Percentiles rank a stretch among this genome's conserved stretches.
Evolutionary conservation across 1,140 invertebrate species (phyloP).

Genomic region (Campoletis sonorensis): DNA sequence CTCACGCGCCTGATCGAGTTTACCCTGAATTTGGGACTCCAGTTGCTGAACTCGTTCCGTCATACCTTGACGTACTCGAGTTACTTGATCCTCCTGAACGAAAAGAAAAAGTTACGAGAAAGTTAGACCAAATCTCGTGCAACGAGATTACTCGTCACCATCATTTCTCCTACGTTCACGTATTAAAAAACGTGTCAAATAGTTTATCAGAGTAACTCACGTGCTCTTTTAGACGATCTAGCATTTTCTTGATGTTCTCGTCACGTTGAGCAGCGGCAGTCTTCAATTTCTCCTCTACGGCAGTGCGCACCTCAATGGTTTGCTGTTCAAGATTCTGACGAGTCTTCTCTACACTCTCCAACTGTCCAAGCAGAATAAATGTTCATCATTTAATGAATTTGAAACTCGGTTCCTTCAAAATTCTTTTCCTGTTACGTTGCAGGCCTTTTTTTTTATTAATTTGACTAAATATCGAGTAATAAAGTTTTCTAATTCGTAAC

Average conservation of each 20-base stretch:
- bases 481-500: too few relatives aligned
- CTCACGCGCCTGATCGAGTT: slow-evolving; percentile 83
- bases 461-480: too few relatives aligned
- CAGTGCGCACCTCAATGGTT: slow-evolving; percentile 87
- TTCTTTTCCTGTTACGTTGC: too few relatives aligned
- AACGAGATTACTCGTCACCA: slow-evolving; percentile 7
- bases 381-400: too few relatives aligned
- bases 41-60: slow-evolving; percentile 81
- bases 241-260: slow-evolving; percentile 91
- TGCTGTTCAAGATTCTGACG: slow-evolving; percentile 88
- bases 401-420: too few relatives aligned
- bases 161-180: slow-evolving; percentile 38
- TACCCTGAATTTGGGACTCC: slow-evolving; percentile 83
- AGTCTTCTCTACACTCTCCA: slow-evolving; percentile 90
- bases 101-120: slow-evolving; percentile 53
- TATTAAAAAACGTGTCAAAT: background rate
- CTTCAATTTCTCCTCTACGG: slow-evolving; percentile 90
- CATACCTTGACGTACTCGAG: slow-evolving; percentile 81
- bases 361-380: slow-evolving; percentile 70
- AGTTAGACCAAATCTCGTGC: slow-evolving; percentile 37
- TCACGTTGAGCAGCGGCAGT: slow-evolving; percentile 89
- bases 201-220: slow-evolving; percentile 78
- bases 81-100: slow-evolving; percentile 85
- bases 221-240: slow-evolving; percentile 92
- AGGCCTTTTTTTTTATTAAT: too few relatives aligned